These are phyloP conservation scores for Coryphaenoides rupestris DNA, from an alignment of 2,113 vertebrate species.

Conservation along the genomic window DNA sequence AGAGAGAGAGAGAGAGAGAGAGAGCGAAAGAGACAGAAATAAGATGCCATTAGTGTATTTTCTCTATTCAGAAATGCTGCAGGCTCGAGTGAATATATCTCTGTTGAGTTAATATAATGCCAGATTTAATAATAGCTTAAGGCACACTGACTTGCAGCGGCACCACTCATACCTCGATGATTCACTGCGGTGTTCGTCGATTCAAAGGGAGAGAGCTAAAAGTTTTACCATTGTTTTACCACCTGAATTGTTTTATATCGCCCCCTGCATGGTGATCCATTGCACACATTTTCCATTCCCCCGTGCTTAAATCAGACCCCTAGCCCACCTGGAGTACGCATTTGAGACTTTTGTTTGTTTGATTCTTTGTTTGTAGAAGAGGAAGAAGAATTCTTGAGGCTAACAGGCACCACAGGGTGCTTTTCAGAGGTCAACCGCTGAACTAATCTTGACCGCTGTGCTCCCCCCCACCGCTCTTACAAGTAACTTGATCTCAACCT, in stretches of 20 bases:
- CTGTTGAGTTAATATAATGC: conserved; percentile 35
- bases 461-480: conserved; percentile 11
- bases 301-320: no score
- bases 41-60: neutral
- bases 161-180: conserved; percentile 11
- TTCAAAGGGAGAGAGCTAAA: no score
- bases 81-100: conserved; percentile 15
- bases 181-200: neutral
- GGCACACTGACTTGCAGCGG: conserved; percentile 16
- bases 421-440: conserved; percentile 2
- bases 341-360: no score
- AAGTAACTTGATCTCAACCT: neutral
- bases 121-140: conserved; percentile 22
- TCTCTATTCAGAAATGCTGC: conserved; percentile 9
- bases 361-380: no score
- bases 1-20: neutral
- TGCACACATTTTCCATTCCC: no score
- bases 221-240: no score
- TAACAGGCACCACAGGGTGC: no score
- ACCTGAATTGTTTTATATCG: no score
- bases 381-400: no score
- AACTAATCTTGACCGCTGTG: conserved; percentile 16
- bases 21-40: conserved; percentile 5
- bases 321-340: no score
- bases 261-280: no score